Evolutionary conservation across 2,797 vertebrate species (phyloP), one percentile per base, ranked within the genome.

Genomic region (Lepilemur ruficaudatus): DNA sequence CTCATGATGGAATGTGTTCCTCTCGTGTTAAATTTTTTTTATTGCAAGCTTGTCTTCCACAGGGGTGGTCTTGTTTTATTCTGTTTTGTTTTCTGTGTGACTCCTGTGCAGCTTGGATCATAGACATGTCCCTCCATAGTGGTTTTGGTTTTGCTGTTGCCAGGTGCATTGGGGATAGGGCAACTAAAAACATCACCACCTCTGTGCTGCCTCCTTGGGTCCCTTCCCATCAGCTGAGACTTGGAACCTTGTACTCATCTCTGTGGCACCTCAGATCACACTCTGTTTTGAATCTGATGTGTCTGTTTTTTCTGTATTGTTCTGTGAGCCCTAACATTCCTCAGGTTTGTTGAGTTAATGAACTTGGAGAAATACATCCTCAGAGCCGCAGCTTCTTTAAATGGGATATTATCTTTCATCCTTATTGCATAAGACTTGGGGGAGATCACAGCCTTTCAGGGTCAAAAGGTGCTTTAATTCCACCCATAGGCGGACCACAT

Each of bases 31-130:
- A 35, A 23, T 55, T 25, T 25, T 69, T 69, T 76, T 63, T 52
- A 17, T 28, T 32, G 11, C 59, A 52, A 89, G 48, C 48, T 69
- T 55, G 7, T 57, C 73, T 10, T 63, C 78, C 43, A n/a, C 7
- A 7, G 85, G 80, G 25, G 30, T 30, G 50, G 22, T 65, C 86
- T 48, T 48, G 50, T 23, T 95, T 78, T 67, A 32, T 41, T 84
- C 57, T 69, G 17, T 83, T 50, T 82, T 80, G 50, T 75, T 93
- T 91, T 81, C 82, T 85, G n/a, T 50, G 15, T 59, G 78, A 80
- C 75, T 91, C 23, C 52, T n/a, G 30, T 18, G 55, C 35, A 52
- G 8, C 13, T 7, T 32, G 41, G 48, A 30, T 35, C 69, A 84
- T 32, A 38, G 20, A 63, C 13, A 18, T 10, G 65, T 73, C 41